These are phyloP conservation scores for Orthonyx spaldingii DNA, from an alignment of 2,113 vertebrate genomes.

Conservation along the genomic window DNA sequence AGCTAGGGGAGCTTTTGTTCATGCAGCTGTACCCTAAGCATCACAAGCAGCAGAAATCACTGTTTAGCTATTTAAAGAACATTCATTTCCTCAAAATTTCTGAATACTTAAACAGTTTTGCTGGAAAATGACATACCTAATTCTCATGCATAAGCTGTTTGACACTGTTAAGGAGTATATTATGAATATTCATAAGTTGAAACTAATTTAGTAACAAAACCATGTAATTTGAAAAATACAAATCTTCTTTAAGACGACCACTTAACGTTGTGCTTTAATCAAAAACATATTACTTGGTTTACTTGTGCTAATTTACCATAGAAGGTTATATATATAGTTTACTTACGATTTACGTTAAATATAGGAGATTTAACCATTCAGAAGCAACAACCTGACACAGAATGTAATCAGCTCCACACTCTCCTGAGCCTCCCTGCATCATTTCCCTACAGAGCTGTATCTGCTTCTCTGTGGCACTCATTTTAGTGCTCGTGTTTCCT, in stretches of 20 bases:
- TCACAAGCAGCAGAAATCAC: conserved; percentile 8
- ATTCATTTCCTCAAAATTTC: conserved; percentile 30
- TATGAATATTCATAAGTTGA: conserved; percentile 58
- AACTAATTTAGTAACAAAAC: conserved; percentile 52
- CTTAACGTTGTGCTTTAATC: neutral
- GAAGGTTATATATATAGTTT: neutral
- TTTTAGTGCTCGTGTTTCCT: neutral
- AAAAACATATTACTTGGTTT: neutral
- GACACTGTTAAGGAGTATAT: neutral
- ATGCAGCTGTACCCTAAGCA: conserved; percentile 9
- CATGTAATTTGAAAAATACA: conserved; percentile 41
- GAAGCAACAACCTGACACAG: neutral
- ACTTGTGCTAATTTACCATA: neutral
- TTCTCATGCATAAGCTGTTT: conserved; percentile 29
- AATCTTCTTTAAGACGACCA: neutral
- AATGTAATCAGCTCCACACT: neutral
- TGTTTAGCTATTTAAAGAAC: conserved; percentile 30
- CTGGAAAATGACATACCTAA: neutral
- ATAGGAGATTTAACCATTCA: neutral
- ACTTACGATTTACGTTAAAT: neutral
- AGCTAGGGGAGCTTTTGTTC: conserved; percentile 1
- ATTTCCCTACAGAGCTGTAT: accelerated
- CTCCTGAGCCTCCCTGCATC: neutral
- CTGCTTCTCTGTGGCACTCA: neutral
- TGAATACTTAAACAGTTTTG: neutral